phyloP scores from a whole-genome alignment of 1,140 invertebrate species.

The Drosophila virilis region DNA sequence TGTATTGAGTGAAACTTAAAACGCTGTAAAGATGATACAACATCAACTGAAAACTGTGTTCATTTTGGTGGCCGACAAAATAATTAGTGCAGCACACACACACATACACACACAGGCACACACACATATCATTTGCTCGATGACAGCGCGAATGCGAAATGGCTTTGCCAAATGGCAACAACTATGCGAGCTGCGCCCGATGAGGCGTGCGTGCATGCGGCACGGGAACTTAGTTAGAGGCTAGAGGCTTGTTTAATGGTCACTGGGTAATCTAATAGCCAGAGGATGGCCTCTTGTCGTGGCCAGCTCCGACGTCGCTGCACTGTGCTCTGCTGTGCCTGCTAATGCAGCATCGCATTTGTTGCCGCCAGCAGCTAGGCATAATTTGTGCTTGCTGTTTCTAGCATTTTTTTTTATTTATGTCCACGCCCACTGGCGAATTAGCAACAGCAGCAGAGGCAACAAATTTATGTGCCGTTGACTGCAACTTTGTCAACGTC shows the following conservation, averaged over 20 bases:
- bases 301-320: constrained; percentile 1
- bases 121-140: constrained; percentile 43
- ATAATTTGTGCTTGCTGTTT: constrained; percentile 41
- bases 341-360: constrained; percentile 64
- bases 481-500: constrained; percentile 53
- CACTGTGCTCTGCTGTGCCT: background rate
- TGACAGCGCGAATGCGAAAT: constrained; percentile 49
- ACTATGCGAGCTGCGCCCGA: constrained; percentile 30
- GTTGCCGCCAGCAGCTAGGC: constrained; percentile 29
- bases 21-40: constrained; percentile 4
- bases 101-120: background rate
- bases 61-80: constrained; percentile 59
- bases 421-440: constrained; percentile 33
- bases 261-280: constrained; percentile 66
- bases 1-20: constrained; percentile 22
- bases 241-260: constrained; percentile 62
- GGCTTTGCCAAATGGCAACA: constrained; percentile 50
- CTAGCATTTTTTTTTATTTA: constrained; percentile 35
- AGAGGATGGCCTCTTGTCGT: constrained; percentile 51
- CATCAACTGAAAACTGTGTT: constrained; percentile 64
- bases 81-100: constrained; percentile 26
- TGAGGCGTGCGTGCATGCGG: constrained; percentile 53
- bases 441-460: constrained; percentile 16
- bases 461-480: constrained; percentile 36
- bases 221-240: constrained; percentile 9